These are phyloP conservation scores for Sycophila texana DNA, from an alignment of 2,888 invertebrate species.

Conservation along the genomic window DNA sequence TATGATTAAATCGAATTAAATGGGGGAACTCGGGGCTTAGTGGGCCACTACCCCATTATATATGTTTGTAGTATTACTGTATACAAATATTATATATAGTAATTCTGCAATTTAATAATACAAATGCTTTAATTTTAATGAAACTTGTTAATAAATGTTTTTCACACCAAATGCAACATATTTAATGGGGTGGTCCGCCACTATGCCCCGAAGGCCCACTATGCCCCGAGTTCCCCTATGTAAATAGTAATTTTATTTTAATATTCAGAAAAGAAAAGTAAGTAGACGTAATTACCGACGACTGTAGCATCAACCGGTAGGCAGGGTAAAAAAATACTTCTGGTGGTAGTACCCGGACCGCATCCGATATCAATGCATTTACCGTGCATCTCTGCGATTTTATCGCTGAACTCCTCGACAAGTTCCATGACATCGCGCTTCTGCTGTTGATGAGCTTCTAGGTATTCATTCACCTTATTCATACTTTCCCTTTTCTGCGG, in stretches of 20 bases:
- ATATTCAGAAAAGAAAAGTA: neutral
- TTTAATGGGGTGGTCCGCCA: too few relatives aligned
- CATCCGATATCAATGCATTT: slow-evolving; percentile 81
- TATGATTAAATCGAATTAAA: neutral
- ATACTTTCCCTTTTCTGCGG: neutral
- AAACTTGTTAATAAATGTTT: too few relatives aligned
- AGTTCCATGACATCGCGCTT: neutral
- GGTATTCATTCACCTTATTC: neutral
- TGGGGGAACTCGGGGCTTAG: too few relatives aligned
- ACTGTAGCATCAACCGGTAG: slow-evolving; percentile 78
- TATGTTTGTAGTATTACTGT: too few relatives aligned
- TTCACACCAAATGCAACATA: too few relatives aligned
- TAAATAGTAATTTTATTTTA: too few relatives aligned
- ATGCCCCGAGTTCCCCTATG: too few relatives aligned
- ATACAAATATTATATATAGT: too few relatives aligned
- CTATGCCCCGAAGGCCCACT: too few relatives aligned
- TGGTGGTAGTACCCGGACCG: slow-evolving; percentile 84
- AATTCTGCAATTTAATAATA: too few relatives aligned
- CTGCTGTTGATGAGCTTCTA: neutral
- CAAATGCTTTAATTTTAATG: too few relatives aligned
- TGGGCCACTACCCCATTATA: too few relatives aligned
- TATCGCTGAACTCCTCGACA: neutral
- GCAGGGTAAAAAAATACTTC: slow-evolving; percentile 80
- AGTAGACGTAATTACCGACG: slow-evolving; percentile 63
- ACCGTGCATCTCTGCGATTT: neutral